These are phyloP conservation scores for Ornithoptera alexandrae DNA, from an alignment of 2,888 invertebrate species.

Conservation along the genomic window DNA sequence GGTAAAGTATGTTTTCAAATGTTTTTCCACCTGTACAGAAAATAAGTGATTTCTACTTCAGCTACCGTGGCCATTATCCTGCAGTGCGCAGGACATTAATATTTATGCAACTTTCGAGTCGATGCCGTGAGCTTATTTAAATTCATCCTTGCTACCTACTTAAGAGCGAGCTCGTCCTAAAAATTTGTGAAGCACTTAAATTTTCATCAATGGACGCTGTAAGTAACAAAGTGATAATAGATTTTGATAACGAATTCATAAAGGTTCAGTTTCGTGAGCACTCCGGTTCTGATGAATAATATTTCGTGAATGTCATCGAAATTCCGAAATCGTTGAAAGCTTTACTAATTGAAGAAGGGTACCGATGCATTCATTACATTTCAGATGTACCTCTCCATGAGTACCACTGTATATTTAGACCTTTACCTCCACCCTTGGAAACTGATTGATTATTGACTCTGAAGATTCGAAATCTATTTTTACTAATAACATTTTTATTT, in stretches of 20 bases:
- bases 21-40: no score
- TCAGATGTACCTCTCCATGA: no score
- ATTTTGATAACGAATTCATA: slow-evolving; percentile 39
- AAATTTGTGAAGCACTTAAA: slow-evolving; percentile 62
- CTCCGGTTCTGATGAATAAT: slow-evolving; percentile 25
- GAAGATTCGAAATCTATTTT: no score
- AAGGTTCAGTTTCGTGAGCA: slow-evolving; percentile 31
- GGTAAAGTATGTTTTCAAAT: no score
- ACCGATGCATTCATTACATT: background rate
- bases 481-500: no score
- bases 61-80: slow-evolving; percentile 65
- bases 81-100: slow-evolving; percentile 65
- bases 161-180: slow-evolving; percentile 61
- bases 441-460: no score
- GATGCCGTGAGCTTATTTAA: slow-evolving; percentile 70
- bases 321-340: slow-evolving; percentile 9
- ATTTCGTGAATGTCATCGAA: slow-evolving; percentile 2
- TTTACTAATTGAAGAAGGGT: slow-evolving; percentile 4
- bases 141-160: slow-evolving; percentile 67
- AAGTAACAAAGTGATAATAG: slow-evolving; percentile 38
- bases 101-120: slow-evolving; percentile 70
- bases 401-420: no score
- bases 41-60: slow-evolving; percentile 34
- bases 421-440: no score
- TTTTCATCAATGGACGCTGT: slow-evolving; percentile 49